Evolutionary conservation across 2,888 invertebrate species (phyloP), one percentile per base, ranked within the genome.

Genomic region (Saturnia pavonia): DNA sequence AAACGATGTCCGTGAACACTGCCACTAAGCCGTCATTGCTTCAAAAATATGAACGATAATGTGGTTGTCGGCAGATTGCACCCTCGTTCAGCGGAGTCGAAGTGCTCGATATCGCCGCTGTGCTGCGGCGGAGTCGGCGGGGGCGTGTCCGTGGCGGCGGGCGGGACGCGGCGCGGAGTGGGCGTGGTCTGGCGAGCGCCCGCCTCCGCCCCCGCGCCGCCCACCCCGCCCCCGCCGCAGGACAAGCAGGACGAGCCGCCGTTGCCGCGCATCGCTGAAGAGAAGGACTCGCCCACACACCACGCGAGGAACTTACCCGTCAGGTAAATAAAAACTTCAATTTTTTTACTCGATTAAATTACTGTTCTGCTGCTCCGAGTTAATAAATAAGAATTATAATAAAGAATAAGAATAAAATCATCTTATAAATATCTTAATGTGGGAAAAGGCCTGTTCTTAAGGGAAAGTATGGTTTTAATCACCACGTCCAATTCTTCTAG

Each of bases 1-100:
- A 34, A 2, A 34, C 34, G 34, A 34, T 34, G 34, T 34, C 34
- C 34, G 34, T 34, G 3, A 34, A 6, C 34, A 6, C 34, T 34
- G 6, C 2, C 34, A 34, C 34, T 34, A 6, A 34, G 34, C 34
- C 34, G 6, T 34, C 2, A 34, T 34, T 34, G 34, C 34, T 34
- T 34, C 34, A 4, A 6, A 4, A 48, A 19, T 48, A 6, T 48
- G 48, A 19, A 54, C 1, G 48, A 27, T 57, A 43, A 71, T 70
- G 68, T 71, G 60, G 22, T 70, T 2, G 51, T 70, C 48, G 67
- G 43, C 77, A 93, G 98, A 71, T 91, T 99, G 66, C 98, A 98
- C 89, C 98, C 98, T 0, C 96, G 98, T 27, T 97, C 97, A 68
- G 98, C 98, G 0, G 98, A 98, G 83, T 96, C 95, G 19, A 98